Evolutionary conservation across 2,888 invertebrate genomes (phyloP).

Genomic region (Acanthococcus lagerstroemiae): DNA sequence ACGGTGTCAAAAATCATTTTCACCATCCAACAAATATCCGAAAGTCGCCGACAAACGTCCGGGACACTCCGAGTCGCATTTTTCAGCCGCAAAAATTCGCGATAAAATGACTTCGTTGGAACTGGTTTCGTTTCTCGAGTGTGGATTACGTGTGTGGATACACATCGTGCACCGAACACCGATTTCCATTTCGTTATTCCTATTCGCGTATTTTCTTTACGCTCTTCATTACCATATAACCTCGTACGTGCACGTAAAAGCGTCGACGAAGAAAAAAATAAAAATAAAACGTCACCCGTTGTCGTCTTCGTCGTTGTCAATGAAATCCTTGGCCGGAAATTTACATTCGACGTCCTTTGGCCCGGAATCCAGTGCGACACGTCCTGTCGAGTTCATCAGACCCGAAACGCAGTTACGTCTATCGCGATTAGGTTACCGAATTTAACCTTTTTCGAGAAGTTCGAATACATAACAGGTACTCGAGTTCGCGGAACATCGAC

Average conservation of each 20-base stretch:
- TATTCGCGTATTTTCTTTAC: neutral
- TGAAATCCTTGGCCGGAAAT: neutral
- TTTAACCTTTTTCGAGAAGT: neutral
- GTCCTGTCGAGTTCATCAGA: neutral
- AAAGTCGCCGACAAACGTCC: neutral
- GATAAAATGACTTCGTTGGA: neutral
- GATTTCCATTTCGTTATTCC: neutral
- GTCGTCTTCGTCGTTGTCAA: neutral
- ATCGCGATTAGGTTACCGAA: neutral
- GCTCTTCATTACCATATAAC: conserved; percentile 3
- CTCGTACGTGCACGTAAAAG: conserved; percentile 5
- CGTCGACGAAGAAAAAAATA: neutral
- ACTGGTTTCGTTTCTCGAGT: neutral
- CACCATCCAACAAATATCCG: too few relatives aligned
- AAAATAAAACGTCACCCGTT: neutral
- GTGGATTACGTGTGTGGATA: too few relatives aligned
- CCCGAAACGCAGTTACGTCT: neutral
- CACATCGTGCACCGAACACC: neutral
- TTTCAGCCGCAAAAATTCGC: neutral
- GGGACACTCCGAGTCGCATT: neutral
- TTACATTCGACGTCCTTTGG: conserved; percentile 1
- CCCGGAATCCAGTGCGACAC: neutral
- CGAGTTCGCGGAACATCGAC: too few relatives aligned
- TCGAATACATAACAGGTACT: neutral
- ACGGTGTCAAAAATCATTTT: too few relatives aligned